A percentile compares a stretch with the other conserved stretches of the same genome.
Evolutionary conservation across 2,888 invertebrate genomes (phyloP).

Genomic region (Entomobrya proxima): DNA sequence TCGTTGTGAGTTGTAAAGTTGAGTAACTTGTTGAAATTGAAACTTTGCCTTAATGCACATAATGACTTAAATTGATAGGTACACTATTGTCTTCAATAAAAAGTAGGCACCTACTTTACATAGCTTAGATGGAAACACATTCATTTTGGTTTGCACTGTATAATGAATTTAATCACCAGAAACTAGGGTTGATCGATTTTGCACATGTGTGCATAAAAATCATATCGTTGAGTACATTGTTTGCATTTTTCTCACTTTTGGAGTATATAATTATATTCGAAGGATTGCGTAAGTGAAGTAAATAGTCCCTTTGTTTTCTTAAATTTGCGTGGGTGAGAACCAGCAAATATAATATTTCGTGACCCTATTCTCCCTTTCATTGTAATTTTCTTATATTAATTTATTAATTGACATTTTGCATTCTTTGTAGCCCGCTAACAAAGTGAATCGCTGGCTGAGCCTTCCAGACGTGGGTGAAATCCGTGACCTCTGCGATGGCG

Average conservation of each 20-base stretch:
- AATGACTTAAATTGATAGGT: not conserved
- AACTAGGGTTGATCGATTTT: conserved; percentile 12
- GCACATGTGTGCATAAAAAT: not conserved
- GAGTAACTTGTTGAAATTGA: conserved; percentile 22
- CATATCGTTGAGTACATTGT: not conserved
- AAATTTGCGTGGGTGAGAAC: not conserved
- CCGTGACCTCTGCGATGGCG: conserved; percentile 74
- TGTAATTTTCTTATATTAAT: not conserved
- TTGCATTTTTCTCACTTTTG: not conserved
- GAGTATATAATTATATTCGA: not conserved
- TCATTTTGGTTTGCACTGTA: no score
- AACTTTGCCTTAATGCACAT: not conserved
- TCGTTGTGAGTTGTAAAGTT: no score
- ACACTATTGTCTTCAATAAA: not conserved
- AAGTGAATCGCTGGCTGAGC: conserved; percentile 70
- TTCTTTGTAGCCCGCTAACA: conserved; percentile 62
- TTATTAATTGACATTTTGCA: not conserved
- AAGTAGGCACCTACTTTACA: no score
- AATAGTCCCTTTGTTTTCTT: not conserved
- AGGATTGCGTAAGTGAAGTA: not conserved
- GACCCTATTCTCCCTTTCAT: not conserved
- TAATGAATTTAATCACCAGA: not conserved
- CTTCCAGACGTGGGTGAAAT: conserved; percentile 71
- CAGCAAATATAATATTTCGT: no score
- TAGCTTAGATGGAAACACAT: no score